These are phyloP conservation scores for Campodea augens DNA, from an alignment of 1,140 invertebrate genomes.

Conservation along the genomic window DNA sequence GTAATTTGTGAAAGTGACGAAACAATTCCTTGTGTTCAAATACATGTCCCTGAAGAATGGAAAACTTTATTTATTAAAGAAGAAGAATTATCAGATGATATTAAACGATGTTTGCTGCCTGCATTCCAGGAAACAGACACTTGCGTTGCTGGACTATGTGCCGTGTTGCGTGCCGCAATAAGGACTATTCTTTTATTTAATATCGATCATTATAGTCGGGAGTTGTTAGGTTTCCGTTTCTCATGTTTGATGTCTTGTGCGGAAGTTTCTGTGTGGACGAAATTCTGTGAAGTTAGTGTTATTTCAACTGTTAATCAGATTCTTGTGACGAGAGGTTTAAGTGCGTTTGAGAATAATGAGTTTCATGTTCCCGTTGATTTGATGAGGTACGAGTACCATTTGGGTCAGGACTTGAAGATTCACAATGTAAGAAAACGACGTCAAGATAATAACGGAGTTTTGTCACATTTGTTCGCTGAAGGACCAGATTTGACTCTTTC, in stretches of 20 bases:
- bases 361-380: conserved; percentile 36
- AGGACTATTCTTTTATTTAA: no score
- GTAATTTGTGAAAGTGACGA: no score
- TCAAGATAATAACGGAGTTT: conserved; percentile 23
- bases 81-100: no score
- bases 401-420: conserved; percentile 60
- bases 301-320: conserved; percentile 30
- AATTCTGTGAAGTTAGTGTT: conserved; percentile 75
- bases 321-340: conserved; percentile 13
- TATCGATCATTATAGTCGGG: no score
- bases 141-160: no score
- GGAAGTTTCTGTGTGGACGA: conserved; percentile 75
- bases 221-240: conserved; percentile 46
- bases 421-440: conserved; percentile 71
- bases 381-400: conserved; percentile 61
- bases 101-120: no score
- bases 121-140: no score
- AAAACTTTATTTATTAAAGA: no score
- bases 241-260: conserved; percentile 59
- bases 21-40: no score
- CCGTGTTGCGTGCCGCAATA: no score
- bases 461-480: conserved; percentile 55
- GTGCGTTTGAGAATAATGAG: conserved; percentile 6
- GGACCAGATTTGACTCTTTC: conserved; percentile 62
- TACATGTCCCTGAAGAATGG: no score